A percentile compares a stretch with the other conserved stretches of the same genome.
These are phyloP conservation scores for Yasuhikotakia modesta DNA, from an alignment of 2,797 vertebrate genomes.

Conservation along the genomic window DNA sequence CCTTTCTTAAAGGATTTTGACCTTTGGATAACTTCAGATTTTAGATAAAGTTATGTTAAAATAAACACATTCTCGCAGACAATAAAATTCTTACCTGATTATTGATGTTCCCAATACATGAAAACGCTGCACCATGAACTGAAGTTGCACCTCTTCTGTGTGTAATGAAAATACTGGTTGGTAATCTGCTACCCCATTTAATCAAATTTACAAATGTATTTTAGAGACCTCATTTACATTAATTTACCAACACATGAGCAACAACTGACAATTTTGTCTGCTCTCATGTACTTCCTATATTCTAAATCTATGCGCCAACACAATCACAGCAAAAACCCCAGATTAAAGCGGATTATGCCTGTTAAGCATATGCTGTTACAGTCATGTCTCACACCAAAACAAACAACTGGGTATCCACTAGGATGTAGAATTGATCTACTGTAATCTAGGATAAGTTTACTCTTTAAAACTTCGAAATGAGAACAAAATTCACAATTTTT, in stretches of 20 bases:
- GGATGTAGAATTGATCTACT: neutral
- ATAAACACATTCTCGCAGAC: no score
- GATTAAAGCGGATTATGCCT: conserved; percentile 59
- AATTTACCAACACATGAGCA: neutral
- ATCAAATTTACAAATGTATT: neutral
- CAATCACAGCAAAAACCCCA: conserved; percentile 25
- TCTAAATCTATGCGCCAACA: conserved; percentile 19
- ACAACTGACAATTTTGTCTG: neutral
- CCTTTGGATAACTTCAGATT: no score
- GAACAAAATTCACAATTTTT: neutral
- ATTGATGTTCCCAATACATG: conserved; percentile 42
- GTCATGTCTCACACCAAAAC: neutral
- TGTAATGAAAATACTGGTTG: conserved; percentile 62
- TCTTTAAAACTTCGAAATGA: neutral
- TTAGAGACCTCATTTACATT: neutral
- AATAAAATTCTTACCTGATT: conserved; percentile 65
- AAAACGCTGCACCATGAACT: conserved; percentile 55
- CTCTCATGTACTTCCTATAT: neutral
- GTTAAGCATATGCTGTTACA: conserved; percentile 50
- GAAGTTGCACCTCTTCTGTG: conserved; percentile 19
- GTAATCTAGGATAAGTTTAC: neutral
- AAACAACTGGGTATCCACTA: neutral
- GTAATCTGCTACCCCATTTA: conserved; percentile 74
- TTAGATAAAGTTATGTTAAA: no score
- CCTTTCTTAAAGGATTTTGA: no score